Conservation (phyloP, 2,797 vertebrate species). For the Artibeus jamaicensis region DNA sequence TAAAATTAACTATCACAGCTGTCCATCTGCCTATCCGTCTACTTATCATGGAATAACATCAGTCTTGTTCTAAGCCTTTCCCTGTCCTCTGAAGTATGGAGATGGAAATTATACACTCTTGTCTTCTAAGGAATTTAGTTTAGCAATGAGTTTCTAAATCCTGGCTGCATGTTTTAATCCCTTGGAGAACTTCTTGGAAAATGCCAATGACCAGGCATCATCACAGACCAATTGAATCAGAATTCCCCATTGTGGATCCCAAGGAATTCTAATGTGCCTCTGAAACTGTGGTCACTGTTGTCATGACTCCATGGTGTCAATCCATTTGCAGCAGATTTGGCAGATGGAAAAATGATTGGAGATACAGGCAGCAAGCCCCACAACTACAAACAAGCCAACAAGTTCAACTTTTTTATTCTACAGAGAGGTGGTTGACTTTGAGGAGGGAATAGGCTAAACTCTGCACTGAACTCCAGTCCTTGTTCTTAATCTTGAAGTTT, state of each 20-base stretch:
- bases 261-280: not conserved
- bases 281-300: not conserved
- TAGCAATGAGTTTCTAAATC: not conserved
- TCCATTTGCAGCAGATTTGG: not conserved
- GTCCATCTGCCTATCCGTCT: not conserved
- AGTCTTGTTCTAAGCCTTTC: not conserved
- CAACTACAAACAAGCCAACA: not conserved
- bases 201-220: not conserved
- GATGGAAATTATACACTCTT: not conserved
- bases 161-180: not conserved
- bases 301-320: not conserved
- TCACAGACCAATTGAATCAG: not conserved
- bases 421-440: not conserved
- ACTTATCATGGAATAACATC: not conserved
- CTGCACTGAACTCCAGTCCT: not conserved
- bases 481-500: not conserved
- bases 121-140: not conserved
- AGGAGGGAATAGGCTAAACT: not conserved
- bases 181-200: not conserved
- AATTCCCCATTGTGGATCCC: not conserved
- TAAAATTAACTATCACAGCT: not conserved
- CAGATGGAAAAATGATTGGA: not conserved
- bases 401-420: not conserved
- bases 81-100: not conserved
- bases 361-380: not conserved